Evolutionary conservation across 2,113 vertebrate genomes (phyloP).

Genomic region (Salvelinus fontinalis): DNA sequence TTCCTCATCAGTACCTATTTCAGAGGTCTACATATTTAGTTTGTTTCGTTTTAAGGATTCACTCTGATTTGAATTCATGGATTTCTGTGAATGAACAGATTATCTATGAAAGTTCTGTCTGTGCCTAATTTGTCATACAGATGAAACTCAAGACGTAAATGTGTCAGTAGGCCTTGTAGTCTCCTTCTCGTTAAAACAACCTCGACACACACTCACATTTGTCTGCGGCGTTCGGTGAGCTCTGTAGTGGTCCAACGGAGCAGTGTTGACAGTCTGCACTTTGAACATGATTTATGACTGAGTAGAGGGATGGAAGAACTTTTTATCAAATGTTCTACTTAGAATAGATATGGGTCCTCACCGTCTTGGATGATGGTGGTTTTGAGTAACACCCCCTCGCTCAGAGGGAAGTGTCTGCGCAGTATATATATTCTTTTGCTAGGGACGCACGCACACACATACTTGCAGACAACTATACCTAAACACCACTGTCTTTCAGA

Average conservation of each 20-base stretch:
- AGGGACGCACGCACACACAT: neutral
- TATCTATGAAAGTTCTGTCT: neutral
- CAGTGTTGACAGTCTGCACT: conserved; percentile 64
- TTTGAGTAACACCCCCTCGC: too few relatives aligned
- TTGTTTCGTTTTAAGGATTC: too few relatives aligned
- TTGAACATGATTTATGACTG: conserved; percentile 73
- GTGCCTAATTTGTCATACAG: neutral
- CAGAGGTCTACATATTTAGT: too few relatives aligned
- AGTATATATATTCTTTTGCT: neutral
- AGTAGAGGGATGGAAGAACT: conserved; percentile 65
- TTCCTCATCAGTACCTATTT: too few relatives aligned
- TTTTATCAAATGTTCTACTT: conserved; percentile 69
- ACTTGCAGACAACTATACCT: too few relatives aligned
- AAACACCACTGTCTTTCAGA: neutral
- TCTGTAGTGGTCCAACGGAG: conserved; percentile 61
- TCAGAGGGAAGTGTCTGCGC: neutral
- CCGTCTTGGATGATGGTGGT: too few relatives aligned
- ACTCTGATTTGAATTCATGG: too few relatives aligned
- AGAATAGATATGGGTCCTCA: too few relatives aligned
- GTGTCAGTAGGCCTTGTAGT: conserved; percentile 6
- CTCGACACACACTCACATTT: conserved; percentile 4
- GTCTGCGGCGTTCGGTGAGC: conserved; percentile 53
- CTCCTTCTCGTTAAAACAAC: conserved; percentile 19
- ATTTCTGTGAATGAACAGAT: too few relatives aligned
- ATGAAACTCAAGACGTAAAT: neutral